Percentiles rank a stretch among this genome's conserved stretches.
These are phyloP conservation scores for Promerops cafer DNA, from an alignment of 2,113 vertebrate genomes.

Conservation along the genomic window DNA sequence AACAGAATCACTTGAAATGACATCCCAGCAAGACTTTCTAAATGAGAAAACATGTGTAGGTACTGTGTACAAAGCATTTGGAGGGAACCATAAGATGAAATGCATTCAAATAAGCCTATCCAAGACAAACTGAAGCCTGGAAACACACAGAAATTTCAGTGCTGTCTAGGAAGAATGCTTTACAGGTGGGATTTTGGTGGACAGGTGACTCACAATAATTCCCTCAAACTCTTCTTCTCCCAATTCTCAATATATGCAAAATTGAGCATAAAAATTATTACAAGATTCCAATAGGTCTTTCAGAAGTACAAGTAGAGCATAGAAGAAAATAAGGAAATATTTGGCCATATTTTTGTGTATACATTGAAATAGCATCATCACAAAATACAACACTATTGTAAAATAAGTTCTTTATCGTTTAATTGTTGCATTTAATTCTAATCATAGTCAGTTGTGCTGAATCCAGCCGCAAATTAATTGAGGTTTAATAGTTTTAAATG, in stretches of 20 bases:
- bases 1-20: conserved; percentile 44
- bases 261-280: neutral
- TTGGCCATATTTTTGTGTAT: neutral
- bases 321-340: neutral
- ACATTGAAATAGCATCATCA: neutral
- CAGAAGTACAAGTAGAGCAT: neutral
- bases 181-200: conserved; percentile 28
- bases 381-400: neutral
- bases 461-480: neutral
- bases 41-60: conserved; percentile 18
- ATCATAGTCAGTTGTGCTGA: neutral
- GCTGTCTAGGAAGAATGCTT: neutral
- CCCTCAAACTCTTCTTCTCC: neutral
- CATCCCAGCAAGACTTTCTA: conserved; percentile 20
- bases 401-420: neutral
- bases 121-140: conserved; percentile 2
- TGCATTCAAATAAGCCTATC: conserved; percentile 35
- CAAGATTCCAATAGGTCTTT: neutral
- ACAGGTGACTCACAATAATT: neutral
- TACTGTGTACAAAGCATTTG: neutral
- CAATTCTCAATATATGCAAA: conserved; percentile 6
- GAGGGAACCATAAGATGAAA: conserved; percentile 33
- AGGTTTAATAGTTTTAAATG: neutral
- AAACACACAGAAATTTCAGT: conserved; percentile 28
- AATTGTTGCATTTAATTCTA: neutral